These are phyloP conservation scores for Nerophis lumbriciformis DNA, from an alignment of 2,113 vertebrate species.

Conservation along the genomic window DNA sequence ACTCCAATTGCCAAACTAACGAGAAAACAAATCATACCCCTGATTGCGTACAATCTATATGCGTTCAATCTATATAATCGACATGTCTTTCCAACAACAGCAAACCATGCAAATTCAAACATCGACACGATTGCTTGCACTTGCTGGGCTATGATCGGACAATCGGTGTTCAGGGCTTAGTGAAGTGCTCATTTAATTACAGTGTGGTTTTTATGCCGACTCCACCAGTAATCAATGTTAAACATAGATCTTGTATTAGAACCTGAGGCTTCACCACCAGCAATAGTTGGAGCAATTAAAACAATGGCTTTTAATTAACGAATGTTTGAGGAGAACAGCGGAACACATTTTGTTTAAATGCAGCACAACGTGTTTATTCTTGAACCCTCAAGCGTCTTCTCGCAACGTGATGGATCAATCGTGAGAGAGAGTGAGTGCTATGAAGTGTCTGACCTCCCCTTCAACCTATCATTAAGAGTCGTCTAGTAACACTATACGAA, in stretches of 20 bases:
- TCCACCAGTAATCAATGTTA: constrained; percentile 11
- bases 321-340: constrained; percentile 3
- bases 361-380: constrained; percentile 9
- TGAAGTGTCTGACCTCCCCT: constrained; percentile 24
- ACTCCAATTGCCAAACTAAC: not conserved
- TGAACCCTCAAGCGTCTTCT: not conserved
- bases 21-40: not conserved
- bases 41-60: not conserved
- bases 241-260: constrained; percentile 13
- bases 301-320: constrained; percentile 1
- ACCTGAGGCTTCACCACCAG: not conserved
- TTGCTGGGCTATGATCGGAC: constrained; percentile 1
- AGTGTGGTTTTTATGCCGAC: not conserved
- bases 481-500: constrained; percentile 18
- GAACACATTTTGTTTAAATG: not conserved
- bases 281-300: constrained; percentile 1
- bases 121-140: not conserved
- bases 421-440: constrained; percentile 7
- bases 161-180: not conserved
- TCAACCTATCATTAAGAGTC: constrained; percentile 26
- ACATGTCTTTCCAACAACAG: not conserved
- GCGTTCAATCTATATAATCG: not conserved
- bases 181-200: not conserved
- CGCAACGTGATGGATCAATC: constrained; percentile 11
- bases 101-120: not conserved